phyloP scores from a whole-genome alignment of 2,113 vertebrate genomes.

The Neoarius graeffei region DNA sequence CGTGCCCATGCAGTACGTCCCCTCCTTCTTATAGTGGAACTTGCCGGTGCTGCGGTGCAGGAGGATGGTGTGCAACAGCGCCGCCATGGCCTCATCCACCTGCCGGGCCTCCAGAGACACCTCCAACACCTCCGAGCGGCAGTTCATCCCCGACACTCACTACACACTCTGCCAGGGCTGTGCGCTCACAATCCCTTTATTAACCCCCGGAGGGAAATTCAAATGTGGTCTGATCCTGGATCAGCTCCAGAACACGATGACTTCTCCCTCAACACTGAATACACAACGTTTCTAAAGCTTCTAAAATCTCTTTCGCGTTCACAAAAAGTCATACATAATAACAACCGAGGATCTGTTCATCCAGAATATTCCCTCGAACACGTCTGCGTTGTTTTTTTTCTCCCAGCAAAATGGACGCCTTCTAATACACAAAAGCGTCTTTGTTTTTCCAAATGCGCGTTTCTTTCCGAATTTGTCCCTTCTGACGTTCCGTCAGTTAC shows the following conservation, averaged over 20 bases:
- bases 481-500: neutral
- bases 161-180: neutral
- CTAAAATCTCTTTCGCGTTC: too few relatives aligned
- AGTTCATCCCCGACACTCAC: slow-evolving; percentile 80
- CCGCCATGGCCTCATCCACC: slow-evolving; percentile 93
- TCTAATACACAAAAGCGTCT: too few relatives aligned
- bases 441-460: neutral
- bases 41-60: slow-evolving; percentile 97
- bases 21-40: slow-evolving; percentile 99
- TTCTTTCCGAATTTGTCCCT: neutral
- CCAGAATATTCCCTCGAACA: neutral
- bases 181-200: too few relatives aligned
- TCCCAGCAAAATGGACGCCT: neutral
- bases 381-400: too few relatives aligned
- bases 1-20: slow-evolving; percentile 96
- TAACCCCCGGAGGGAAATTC: too few relatives aligned
- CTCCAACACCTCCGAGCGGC: slow-evolving; percentile 92
- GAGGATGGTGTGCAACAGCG: slow-evolving; percentile 88
- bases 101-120: slow-evolving; percentile 93
- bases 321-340: neutral
- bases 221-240: neutral
- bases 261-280: too few relatives aligned
- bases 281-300: neutral
- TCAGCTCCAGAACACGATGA: neutral
- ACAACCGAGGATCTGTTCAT: too few relatives aligned